A percentile compares a stretch with the other conserved stretches of the same genome.
Evolutionary conservation across 2,113 vertebrate genomes (phyloP).

Genomic region (Leptocoma aspasia): DNA sequence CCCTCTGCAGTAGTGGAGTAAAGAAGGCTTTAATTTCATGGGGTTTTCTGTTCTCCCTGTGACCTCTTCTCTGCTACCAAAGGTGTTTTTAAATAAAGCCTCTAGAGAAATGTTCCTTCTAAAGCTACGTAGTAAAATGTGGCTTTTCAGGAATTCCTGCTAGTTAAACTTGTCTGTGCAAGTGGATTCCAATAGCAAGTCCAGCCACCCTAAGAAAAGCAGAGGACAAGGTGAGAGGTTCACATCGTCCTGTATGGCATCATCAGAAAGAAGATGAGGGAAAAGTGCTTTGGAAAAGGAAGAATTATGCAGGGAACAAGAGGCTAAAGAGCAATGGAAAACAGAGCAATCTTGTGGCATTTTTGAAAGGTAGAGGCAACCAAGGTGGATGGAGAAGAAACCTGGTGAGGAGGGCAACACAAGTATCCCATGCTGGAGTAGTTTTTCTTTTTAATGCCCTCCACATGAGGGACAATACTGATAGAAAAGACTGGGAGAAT

Average conservation of each 20-base stretch:
- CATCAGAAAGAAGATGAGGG: not conserved
- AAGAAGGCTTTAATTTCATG: not conserved
- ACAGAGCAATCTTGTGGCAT: not conserved
- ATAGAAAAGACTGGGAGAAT: not conserved
- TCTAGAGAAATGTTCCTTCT: not conserved
- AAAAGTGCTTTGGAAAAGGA: not conserved
- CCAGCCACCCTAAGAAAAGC: not conserved
- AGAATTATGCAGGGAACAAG: not conserved
- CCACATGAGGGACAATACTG: rapidly evolving
- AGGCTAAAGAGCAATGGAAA: not conserved
- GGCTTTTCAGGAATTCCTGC: conserved; percentile 4
- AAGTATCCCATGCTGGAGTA: not conserved
- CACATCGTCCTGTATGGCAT: rapidly evolving
- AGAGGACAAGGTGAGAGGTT: not conserved
- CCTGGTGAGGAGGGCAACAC: not conserved
- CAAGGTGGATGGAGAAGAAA: not conserved
- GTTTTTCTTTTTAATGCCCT: not conserved
- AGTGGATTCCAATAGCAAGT: not conserved
- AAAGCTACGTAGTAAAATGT: not conserved
- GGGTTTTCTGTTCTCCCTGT: not conserved
- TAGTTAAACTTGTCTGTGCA: not conserved
- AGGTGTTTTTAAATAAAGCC: not conserved
- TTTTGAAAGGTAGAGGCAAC: not conserved
- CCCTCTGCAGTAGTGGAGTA: not conserved
- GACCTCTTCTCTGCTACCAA: not conserved